These are phyloP conservation scores for Oreocharis arfaki DNA, from an alignment of 2,113 vertebrate genomes.

Conservation along the genomic window DNA sequence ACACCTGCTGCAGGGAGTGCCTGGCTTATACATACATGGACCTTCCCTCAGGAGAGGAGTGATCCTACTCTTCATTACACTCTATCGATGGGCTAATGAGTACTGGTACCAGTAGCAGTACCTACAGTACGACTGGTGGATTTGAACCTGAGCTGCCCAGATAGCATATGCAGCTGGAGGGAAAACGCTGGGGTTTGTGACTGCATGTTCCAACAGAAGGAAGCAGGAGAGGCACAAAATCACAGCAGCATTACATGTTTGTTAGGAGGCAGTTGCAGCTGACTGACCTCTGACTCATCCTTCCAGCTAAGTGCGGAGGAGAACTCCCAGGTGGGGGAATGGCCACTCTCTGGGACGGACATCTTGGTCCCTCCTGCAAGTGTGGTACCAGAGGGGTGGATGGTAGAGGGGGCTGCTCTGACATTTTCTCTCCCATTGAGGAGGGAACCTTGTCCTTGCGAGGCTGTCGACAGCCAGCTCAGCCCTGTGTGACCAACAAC, in stretches of 20 bases:
- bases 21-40: neutral
- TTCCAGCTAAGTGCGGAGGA: neutral
- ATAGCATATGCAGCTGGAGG: neutral
- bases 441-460: neutral
- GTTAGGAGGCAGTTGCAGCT: neutral
- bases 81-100: fast-evolving
- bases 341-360: neutral
- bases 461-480: neutral
- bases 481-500: conserved; percentile 42
- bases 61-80: neutral
- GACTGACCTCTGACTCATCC: neutral
- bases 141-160: neutral
- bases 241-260: neutral
- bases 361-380: neutral
- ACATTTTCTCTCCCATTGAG: neutral
- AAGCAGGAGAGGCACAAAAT: neutral
- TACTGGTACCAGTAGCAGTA: neutral
- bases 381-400: neutral
- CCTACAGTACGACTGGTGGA: neutral
- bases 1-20: neutral
- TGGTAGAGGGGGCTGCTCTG: neutral
- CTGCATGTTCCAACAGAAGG: neutral
- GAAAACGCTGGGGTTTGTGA: neutral
- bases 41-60: neutral
- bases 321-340: neutral